Conservation (phyloP, 1,140 invertebrate genomes). For the Pachyrhynchus sulphureomaculatus region DNA sequence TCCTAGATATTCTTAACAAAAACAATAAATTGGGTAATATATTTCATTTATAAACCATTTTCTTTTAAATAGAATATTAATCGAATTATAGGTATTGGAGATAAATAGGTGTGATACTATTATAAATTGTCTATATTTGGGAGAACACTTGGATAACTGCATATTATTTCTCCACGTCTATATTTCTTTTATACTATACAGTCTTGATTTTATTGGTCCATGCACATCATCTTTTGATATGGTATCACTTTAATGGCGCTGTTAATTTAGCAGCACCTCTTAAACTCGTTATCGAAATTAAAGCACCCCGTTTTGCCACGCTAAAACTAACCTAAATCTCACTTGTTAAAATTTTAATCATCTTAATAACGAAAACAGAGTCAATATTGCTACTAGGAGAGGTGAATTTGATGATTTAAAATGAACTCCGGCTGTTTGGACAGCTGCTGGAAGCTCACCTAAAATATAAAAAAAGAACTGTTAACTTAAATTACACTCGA, state of each 20-base stretch:
- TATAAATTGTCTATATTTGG: too few relatives aligned
- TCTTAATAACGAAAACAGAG: slow-evolving; percentile 2
- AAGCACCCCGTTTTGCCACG: background rate
- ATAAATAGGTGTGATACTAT: too few relatives aligned
- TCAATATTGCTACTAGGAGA: slow-evolving; percentile 5
- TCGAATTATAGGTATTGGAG: too few relatives aligned
- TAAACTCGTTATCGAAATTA: background rate
- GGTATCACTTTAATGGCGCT: slow-evolving; percentile 9
- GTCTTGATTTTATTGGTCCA: slow-evolving; percentile 26
- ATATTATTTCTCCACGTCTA: slow-evolving; percentile 2
- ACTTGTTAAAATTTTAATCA: slow-evolving; percentile 17
- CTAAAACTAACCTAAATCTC: background rate
- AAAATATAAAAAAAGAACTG: too few relatives aligned
- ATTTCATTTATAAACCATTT: too few relatives aligned
- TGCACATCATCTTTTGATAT: slow-evolving; percentile 21
- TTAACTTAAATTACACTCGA: background rate
- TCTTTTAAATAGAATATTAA: too few relatives aligned
- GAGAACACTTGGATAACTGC: background rate
- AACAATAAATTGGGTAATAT: too few relatives aligned
- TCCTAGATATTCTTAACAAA: too few relatives aligned
- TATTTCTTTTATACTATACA: slow-evolving; percentile 17
- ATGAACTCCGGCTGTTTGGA: slow-evolving; percentile 21
- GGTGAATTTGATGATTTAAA: slow-evolving; percentile 13
- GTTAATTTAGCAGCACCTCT: background rate
- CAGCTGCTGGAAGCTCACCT: slow-evolving; percentile 21